These are phyloP conservation scores for Clarias gariepinus DNA, from an alignment of 2,113 vertebrate species.

Conservation along the genomic window DNA sequence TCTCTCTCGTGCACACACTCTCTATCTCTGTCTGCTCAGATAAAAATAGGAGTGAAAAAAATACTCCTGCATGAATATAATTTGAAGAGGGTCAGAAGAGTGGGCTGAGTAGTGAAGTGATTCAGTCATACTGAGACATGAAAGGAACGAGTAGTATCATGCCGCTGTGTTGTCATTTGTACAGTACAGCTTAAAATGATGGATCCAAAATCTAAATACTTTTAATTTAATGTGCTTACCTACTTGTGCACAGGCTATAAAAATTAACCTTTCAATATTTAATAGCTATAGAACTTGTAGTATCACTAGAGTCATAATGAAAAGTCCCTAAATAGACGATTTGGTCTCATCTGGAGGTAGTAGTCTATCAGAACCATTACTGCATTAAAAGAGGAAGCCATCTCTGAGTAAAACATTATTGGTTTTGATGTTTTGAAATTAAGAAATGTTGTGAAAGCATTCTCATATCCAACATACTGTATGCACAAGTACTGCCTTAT, in stretches of 20 bases:
- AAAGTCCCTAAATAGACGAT: no score
- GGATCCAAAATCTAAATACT: neutral
- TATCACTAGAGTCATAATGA: no score
- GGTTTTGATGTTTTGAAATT: no score
- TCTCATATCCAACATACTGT: no score
- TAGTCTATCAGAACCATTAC: no score
- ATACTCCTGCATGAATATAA: conserved; percentile 2
- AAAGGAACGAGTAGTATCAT: conserved; percentile 2
- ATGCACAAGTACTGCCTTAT: no score
- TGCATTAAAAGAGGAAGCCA: no score
- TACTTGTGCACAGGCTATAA: neutral
- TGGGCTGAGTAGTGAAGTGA: conserved; percentile 23
- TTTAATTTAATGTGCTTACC: neutral
- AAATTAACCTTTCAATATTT: no score
- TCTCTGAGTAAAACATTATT: no score
- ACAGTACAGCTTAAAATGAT: neutral
- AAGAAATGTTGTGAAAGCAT: no score
- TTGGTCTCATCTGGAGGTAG: no score
- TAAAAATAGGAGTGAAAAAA: conserved; percentile 35
- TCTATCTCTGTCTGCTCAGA: conserved; percentile 27
- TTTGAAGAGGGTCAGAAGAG: conserved; percentile 14
- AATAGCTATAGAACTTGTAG: no score
- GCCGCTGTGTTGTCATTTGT: neutral
- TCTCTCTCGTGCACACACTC: neutral
- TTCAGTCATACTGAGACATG: neutral